Conservation (phyloP, 2,888 invertebrate species). For the Ephialtes manifestator region DNA sequence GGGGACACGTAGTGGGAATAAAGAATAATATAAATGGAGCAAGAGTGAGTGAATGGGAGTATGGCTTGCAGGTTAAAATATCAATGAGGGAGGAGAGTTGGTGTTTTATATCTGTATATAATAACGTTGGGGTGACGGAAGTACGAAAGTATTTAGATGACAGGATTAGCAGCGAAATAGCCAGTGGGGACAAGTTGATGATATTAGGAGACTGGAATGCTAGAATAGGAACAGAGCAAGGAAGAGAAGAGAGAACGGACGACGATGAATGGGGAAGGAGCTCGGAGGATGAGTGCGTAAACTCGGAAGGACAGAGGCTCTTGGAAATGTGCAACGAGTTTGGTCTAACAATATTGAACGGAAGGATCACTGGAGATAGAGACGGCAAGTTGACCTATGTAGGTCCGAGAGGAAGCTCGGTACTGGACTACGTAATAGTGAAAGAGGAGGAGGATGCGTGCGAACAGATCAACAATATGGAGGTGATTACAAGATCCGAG, state of each 20-base stretch:
- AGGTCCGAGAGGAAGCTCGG: slow-evolving; percentile 3
- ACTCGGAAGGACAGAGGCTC: neutral
- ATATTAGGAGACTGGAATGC: slow-evolving; percentile 24
- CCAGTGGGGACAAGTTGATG: neutral
- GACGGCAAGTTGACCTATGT: neutral
- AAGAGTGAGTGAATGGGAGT: slow-evolving; percentile 7
- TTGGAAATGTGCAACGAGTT: neutral
- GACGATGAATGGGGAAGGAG: neutral
- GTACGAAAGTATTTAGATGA: neutral
- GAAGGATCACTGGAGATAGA: neutral
- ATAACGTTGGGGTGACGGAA: slow-evolving; percentile 18
- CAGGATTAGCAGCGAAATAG: neutral
- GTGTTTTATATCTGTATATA: slow-evolving; percentile 16
- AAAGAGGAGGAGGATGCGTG: neutral
- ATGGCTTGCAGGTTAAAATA: neutral
- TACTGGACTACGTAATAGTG: slow-evolving; percentile 6
- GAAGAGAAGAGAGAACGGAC: neutral
- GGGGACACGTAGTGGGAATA: neutral
- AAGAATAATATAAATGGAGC: neutral
- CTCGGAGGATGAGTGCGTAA: neutral
- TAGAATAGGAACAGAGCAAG: neutral
- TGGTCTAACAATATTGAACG: neutral
- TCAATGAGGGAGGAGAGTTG: neutral
- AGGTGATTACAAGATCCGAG: neutral
- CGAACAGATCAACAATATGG: neutral